Conservation (phyloP, 1,140 invertebrate genomes). For the Trichonephila clavata region DNA sequence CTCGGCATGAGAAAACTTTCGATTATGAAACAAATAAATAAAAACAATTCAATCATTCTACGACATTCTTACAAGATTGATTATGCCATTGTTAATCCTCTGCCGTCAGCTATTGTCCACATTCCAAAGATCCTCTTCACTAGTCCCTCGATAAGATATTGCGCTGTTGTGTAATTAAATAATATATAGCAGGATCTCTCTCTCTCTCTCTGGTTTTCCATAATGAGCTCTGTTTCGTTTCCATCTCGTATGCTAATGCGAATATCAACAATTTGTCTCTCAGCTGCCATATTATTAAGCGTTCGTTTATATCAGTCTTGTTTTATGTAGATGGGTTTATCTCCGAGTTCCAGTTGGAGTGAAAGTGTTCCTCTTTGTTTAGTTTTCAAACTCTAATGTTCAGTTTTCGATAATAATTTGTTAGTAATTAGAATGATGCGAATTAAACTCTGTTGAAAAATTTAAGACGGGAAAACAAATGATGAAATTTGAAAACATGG, state of each 20-base stretch:
- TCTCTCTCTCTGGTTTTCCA: background rate
- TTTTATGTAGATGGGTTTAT: background rate
- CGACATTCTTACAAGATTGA: background rate
- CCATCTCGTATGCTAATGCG: constrained; percentile 21
- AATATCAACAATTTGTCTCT: constrained; percentile 8
- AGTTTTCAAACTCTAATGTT: no score
- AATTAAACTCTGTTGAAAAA: no score
- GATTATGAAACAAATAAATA: no score
- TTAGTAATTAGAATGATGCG: no score
- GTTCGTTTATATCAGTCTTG: background rate
- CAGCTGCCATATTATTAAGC: background rate
- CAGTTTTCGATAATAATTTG: no score
- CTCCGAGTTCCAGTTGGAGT: background rate
- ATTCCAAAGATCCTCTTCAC: background rate
- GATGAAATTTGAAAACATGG: no score
- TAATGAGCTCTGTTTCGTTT: constrained; percentile 26
- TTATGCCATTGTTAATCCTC: background rate
- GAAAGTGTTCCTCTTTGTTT: no score
- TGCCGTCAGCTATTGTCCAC: background rate
- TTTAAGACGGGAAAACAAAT: no score
- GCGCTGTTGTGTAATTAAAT: background rate
- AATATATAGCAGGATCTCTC: background rate
- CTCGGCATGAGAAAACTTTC: no score
- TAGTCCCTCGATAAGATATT: background rate
- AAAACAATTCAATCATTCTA: background rate